Base-by-base conservation (phyloP, 1,140 invertebrate genomes). In the Meloidogyne exigua region DNA sequence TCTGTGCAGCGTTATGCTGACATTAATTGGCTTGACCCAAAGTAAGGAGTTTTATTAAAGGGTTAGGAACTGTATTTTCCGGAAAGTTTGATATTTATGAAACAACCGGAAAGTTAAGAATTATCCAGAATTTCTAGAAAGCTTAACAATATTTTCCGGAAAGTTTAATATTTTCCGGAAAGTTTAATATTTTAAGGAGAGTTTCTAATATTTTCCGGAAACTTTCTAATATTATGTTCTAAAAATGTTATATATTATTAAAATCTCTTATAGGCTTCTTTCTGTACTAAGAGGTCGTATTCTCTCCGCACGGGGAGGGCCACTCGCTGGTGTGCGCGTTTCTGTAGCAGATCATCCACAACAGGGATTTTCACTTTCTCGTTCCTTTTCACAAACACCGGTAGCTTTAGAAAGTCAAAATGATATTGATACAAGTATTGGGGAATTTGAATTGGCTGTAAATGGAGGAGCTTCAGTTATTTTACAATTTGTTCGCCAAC, bases 1-100 rank as follows among this genome's bases (percentile, higher is more conserved):
- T 96, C 95, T 89, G 91, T 98, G 21, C 96, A 98, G 89, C 95
- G 93, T 88, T 98, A 97, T 88, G 95, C 95, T 21, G 92, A 93
- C 79, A 91, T 93, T 83, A 93, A 94, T 84, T 93, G 93, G 9
- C 98, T 98, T 89, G 96, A 97, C 89, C 94, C 96, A 90, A 97
- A 94, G 95, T 97, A 91, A 91, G 92, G 64, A 9, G 12, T 25
- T 32, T 42, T 18, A 75, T 21, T 49, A 21, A 71, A 71, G 12
- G 1, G 9, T 68, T 1, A n/a, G 5, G 67, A 10, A 12, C 2
- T 25, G 10, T 28, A n/a, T 68, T 36, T 42, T 26, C 42, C 25
- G 28, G 18, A 42, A 42, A 70, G 28, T 32, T 32, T 32, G 9
- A 39, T 39, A 32, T 32, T 32, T n/a, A 2, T 3, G 28, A 7